Percentiles rank a stretch among this genome's conserved stretches.
Evolutionary conservation across 1,140 invertebrate genomes (phyloP).

Genomic region (Zaprionus africanus): DNA sequence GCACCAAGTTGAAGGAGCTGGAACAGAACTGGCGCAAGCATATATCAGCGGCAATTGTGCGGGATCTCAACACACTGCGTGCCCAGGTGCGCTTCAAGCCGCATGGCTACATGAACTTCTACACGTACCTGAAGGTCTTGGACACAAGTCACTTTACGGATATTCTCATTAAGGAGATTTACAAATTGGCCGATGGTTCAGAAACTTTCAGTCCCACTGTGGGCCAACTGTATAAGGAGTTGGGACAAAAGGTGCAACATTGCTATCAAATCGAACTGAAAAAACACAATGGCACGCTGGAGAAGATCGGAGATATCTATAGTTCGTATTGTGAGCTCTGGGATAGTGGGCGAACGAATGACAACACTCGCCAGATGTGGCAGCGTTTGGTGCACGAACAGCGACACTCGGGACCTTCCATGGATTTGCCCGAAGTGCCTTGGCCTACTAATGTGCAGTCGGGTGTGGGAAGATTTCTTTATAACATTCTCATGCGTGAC

Average conservation of each 20-base stretch:
- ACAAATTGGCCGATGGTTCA: conserved; percentile 89
- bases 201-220: conserved; percentile 91
- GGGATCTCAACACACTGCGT: conserved; percentile 88
- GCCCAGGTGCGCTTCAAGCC: conserved; percentile 84
- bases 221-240: conserved; percentile 87
- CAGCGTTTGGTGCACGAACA: conserved; percentile 87
- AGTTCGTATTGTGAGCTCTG: conserved; percentile 90
- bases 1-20: conserved; percentile 86
- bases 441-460: conserved; percentile 88
- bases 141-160: conserved; percentile 88
- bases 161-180: conserved; percentile 88
- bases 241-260: conserved; percentile 87
- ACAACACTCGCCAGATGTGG: conserved; percentile 91
- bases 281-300: conserved; percentile 87
- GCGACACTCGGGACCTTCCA: conserved; percentile 86
- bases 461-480: conserved; percentile 92
- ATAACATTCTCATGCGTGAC: conserved; percentile 94
- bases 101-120: conserved; percentile 85
- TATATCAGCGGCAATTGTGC: conserved; percentile 87
- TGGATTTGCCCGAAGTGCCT: conserved; percentile 86
- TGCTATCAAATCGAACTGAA: conserved; percentile 89
- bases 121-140: conserved; percentile 90
- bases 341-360: conserved; percentile 83
- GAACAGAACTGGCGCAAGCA: conserved; percentile 88
- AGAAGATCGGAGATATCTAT: conserved; percentile 89